These are phyloP conservation scores for Trachelus stipa DNA, from an alignment of 2,888 invertebrate genomes.

Conservation along the genomic window DNA sequence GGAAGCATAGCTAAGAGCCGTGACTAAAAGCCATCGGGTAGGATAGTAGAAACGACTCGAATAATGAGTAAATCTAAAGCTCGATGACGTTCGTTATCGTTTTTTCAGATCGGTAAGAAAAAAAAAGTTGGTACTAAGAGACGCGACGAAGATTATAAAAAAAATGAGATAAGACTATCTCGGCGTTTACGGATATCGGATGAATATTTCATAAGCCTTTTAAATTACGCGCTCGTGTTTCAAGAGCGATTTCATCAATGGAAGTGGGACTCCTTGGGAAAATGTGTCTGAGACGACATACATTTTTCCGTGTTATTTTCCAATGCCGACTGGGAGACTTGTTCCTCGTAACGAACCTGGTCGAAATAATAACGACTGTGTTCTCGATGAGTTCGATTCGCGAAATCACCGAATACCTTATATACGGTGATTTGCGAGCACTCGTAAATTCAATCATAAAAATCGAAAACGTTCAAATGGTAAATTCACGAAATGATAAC, in stretches of 20 bases:
- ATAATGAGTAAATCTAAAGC: background rate
- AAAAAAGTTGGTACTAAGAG: background rate
- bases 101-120: conserved; percentile 7
- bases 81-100: conserved; percentile 10
- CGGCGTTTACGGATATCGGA: background rate
- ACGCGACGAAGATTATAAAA: background rate
- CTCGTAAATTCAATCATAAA: background rate
- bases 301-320: too few relatives aligned
- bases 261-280: background rate
- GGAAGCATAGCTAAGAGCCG: background rate
- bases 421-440: background rate
- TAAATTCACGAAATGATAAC: too few relatives aligned
- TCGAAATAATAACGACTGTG: background rate
- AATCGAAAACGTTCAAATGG: too few relatives aligned
- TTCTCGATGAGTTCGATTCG: background rate
- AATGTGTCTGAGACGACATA: too few relatives aligned
- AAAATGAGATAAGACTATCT: background rate
- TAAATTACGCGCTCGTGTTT: background rate
- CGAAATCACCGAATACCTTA: background rate
- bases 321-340: too few relatives aligned
- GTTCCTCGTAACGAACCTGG: background rate
- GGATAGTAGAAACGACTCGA: background rate
- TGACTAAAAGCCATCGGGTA: background rate
- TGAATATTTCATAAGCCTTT: background rate
- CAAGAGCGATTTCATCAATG: background rate